phyloP scores from a whole-genome alignment of 2,888 invertebrate species.

The Alsophila aescularia region DNA sequence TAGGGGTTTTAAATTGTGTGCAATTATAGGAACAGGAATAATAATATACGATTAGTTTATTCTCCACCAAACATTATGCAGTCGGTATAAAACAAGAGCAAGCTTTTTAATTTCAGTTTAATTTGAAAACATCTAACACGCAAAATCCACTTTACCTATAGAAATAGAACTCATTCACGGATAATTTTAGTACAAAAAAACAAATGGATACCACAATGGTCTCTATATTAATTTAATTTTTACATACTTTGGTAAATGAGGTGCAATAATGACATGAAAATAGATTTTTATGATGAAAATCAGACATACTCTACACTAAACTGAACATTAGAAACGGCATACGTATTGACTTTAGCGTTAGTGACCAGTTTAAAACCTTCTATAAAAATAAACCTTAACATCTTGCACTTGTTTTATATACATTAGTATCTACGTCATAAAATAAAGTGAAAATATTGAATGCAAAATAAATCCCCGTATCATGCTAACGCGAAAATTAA shows the following conservation, averaged over 20 bases:
- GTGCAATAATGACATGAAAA: constrained; percentile 25
- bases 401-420: constrained; percentile 72
- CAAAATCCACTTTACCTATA: not conserved
- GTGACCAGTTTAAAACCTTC: too few species aligned
- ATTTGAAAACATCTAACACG: not conserved
- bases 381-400: constrained; percentile 21
- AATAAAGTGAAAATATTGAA: constrained; percentile 55
- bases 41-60: constrained; percentile 78
- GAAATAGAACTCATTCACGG: too few species aligned
- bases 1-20: constrained; percentile 65
- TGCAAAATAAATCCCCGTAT: constrained; percentile 65
- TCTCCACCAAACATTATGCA: constrained; percentile 73
- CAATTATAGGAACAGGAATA: constrained; percentile 79
- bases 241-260: not conserved
- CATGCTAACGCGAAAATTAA: constrained; percentile 63
- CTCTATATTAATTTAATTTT: too few species aligned
- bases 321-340: too few species aligned
- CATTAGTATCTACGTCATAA: constrained; percentile 63
- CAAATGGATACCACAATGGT: too few species aligned
- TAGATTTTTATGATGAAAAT: constrained; percentile 33
- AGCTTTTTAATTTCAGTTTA: constrained; percentile 38
- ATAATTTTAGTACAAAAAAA: too few species aligned
- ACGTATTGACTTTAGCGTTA: too few species aligned
- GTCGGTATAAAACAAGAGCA: constrained; percentile 69
- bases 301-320: too few species aligned